These are phyloP conservation scores for Glomeris marginata DNA, from an alignment of 2,888 invertebrate species.

Conservation along the genomic window DNA sequence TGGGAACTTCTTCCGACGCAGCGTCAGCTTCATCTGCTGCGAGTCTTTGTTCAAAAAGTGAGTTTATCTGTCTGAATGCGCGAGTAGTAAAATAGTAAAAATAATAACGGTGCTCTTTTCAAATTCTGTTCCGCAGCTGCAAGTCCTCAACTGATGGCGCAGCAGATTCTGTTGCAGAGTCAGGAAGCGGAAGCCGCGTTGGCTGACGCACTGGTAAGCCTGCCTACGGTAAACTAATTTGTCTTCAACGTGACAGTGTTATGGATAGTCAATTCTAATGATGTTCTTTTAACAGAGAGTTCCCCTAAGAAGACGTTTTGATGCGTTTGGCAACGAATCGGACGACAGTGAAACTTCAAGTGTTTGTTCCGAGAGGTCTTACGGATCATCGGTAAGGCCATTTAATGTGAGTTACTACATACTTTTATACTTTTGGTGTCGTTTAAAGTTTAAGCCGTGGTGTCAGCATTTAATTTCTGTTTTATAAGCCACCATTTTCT, in stretches of 20 bases:
- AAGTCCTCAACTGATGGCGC: conserved; percentile 49
- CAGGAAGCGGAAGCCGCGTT: conserved; percentile 73
- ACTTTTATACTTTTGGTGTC: not conserved
- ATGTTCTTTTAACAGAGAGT: conserved; percentile 5
- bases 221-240: not conserved
- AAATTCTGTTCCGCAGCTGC: conserved; percentile 9
- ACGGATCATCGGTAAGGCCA: conserved; percentile 61
- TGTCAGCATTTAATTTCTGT: not conserved
- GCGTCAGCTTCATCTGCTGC: conserved; percentile 3
- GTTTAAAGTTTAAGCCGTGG: not conserved
- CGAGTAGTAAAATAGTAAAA: not conserved
- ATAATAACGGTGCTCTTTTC: conserved; percentile 9
- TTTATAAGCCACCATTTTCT: not conserved
- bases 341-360: conserved; percentile 91
- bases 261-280: not conserved
- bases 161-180: conserved; percentile 68
- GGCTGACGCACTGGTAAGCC: conserved; percentile 47
- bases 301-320: conserved; percentile 16
- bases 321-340: conserved; percentile 41
- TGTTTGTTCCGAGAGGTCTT: conserved; percentile 80
- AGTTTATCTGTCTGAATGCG: not conserved
- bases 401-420: conserved; percentile 51
- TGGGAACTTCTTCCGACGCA: not conserved
- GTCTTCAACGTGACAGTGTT: not conserved
- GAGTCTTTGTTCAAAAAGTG: not conserved